Evolutionary conservation across 2,113 vertebrate species (phyloP).

Genomic region (Laticauda laticaudata): DNA sequence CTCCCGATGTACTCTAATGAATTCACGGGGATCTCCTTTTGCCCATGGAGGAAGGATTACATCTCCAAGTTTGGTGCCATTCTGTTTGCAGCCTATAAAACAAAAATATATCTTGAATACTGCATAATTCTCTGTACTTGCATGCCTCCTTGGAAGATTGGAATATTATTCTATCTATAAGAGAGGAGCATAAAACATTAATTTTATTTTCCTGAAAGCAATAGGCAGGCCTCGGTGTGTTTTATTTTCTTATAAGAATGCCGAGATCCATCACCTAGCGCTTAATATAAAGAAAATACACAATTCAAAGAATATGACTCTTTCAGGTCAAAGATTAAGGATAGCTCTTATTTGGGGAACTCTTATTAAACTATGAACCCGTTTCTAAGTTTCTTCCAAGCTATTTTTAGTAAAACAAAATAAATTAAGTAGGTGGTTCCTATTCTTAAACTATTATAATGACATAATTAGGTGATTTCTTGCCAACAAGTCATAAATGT

Average conservation of each 20-base stretch:
- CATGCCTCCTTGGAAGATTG: background rate
- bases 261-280: background rate
- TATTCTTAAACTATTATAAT: background rate
- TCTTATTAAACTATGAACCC: too few species aligned
- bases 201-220: background rate
- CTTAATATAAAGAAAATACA: background rate
- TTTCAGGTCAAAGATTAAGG: background rate
- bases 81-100: constrained; percentile 89
- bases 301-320: background rate
- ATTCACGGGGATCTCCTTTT: constrained; percentile 96
- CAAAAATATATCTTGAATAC: background rate
- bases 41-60: constrained; percentile 96
- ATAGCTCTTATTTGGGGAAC: background rate
- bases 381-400: background rate
- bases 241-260: background rate
- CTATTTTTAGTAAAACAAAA: background rate
- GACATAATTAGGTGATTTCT: background rate
- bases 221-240: background rate
- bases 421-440: background rate
- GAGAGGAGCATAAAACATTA: background rate
- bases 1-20: constrained; percentile 96
- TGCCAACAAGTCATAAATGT: background rate
- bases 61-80: constrained; percentile 91
- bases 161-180: background rate
- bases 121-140: background rate